Evolutionary conservation across 2,113 vertebrate species (phyloP), one percentile per base, ranked within the genome.

Genomic region (Peromyscus californicus): DNA sequence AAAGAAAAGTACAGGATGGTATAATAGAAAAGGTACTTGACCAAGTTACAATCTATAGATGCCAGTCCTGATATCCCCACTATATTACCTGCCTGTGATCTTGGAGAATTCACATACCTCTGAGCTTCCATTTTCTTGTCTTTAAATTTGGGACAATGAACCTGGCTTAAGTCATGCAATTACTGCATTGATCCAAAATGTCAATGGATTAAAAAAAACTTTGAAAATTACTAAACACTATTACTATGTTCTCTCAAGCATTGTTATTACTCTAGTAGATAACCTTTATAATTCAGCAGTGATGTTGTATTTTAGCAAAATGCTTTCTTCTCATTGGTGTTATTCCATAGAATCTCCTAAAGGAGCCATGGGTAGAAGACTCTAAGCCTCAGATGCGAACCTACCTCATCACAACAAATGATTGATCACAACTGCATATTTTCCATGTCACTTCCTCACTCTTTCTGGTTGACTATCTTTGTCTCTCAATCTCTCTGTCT

Each of bases 211-310:
- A 59, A 22, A 88, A 22, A 36, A 54, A 19, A 17, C 39, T 42
- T 29, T 57, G 11, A 16, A 89, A 59, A 89, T 31, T 89, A 91
- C 72, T 89, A 95, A 83, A 39, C 93, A 24, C 19, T 78, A 70
- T 93, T 93, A 82, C 7, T 93, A 21, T 59, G 31, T 83, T 95
- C 33, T 95, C 26, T 33, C 15, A 95, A 72, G 31, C 36, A 93
- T 95, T 95, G 89, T 74, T 13, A 67, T 33, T n/a, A 92, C 7
- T 83, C 54, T 92, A 10, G 72, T 91, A 39, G 26, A 69, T 74
- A 91, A 67, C 15, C 5, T 84, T 86, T 78, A 72, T 93, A 87
- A 95, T 88, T 94, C n/a, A 89, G n/a, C 65, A 93, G n/a, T 92
- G 42, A 83, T 85, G 57, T 29, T 69, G 48, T 65, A 72, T 93